Evolutionary conservation across 2,888 invertebrate genomes (phyloP).

Genomic region (Dioctria linearis): DNA sequence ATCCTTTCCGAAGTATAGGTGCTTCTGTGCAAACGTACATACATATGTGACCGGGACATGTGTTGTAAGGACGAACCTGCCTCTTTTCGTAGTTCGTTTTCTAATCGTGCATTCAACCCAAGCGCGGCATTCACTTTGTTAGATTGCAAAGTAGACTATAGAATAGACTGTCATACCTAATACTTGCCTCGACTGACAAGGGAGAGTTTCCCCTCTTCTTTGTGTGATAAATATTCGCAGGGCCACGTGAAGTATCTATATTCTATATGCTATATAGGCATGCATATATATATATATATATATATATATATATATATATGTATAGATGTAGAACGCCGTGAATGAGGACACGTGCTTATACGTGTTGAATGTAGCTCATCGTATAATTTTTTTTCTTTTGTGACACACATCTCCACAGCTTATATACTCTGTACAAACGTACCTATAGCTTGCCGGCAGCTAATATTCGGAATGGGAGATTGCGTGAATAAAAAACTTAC

Average conservation of each 20-base stretch:
- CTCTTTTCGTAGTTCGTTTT: slow-evolving; percentile 2
- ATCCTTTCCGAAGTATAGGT: background rate
- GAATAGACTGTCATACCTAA: background rate
- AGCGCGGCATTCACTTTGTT: slow-evolving; percentile 29
- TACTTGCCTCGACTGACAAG: background rate
- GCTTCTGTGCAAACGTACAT: background rate
- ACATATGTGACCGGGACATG: background rate
- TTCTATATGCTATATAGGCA: too few species aligned
- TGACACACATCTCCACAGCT: background rate
- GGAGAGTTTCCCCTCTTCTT: slow-evolving; percentile 21
- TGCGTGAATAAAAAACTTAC: slow-evolving; percentile 20
- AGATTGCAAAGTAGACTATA: slow-evolving; percentile 17
- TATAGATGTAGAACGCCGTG: background rate
- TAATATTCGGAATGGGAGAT: slow-evolving; percentile 12
- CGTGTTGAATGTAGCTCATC: slow-evolving; percentile 34
- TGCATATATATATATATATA: too few species aligned
- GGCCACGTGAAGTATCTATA: slow-evolving; percentile 1
- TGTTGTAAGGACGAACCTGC: background rate
- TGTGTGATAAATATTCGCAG: slow-evolving; percentile 24
- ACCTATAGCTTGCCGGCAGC: background rate
- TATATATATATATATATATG: too few species aligned
- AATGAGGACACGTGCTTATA: slow-evolving; percentile 41
- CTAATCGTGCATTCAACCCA: slow-evolving; percentile 44
- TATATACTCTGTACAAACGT: too few species aligned
- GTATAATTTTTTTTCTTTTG: background rate